Base-by-base conservation (phyloP, 1,140 invertebrate genomes). In the Calosoma granatense region DNA sequence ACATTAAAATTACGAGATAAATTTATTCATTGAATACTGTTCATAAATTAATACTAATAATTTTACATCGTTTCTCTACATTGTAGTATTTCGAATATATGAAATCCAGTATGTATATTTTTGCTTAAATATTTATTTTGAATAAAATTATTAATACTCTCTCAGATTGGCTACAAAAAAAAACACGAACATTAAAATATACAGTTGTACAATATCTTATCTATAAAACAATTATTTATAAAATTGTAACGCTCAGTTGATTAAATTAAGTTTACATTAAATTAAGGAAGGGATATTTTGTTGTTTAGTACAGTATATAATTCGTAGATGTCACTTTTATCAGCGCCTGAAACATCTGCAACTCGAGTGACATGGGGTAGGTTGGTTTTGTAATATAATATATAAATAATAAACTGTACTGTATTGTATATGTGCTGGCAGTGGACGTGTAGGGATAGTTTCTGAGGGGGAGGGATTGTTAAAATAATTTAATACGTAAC, bases 311-410 rank as follows among this genome's bases (percentile, higher is more conserved):
- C 6, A 36, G 26, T 36, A 60, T 41, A n/a, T 60, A 51, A n/a
- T 59, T 59, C 17, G 60, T 51, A 9, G 59, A 6, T 36, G 61
- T 60, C 9, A 62, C 41, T 30, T 60, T 30, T 2, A 59, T 56
- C n/a, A 62, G 23, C 0, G 60, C 61, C n/a, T n/a, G n/a, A n/a
- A n/a, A n/a, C n/a, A n/a, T n/a, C n/a, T n/a, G n/a, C n/a, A n/a
- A n/a, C n/a, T n/a, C n/a, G n/a, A n/a, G n/a, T n/a, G n/a, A n/a
- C n/a, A n/a, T n/a, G n/a, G n/a, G n/a, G n/a, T n/a, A n/a, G n/a
- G n/a, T n/a, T n/a, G n/a, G n/a, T n/a, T n/a, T n/a, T n/a, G n/a
- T n/a, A n/a, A n/a, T n/a, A n/a, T n/a, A n/a, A 23, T 60, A 59
- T 41, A 62, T 55, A 30, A 30, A 30, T 30, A 6, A 30, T 30